Conservation (phyloP, 2,113 vertebrate genomes). For the Eupsittula cactorum region DNA sequence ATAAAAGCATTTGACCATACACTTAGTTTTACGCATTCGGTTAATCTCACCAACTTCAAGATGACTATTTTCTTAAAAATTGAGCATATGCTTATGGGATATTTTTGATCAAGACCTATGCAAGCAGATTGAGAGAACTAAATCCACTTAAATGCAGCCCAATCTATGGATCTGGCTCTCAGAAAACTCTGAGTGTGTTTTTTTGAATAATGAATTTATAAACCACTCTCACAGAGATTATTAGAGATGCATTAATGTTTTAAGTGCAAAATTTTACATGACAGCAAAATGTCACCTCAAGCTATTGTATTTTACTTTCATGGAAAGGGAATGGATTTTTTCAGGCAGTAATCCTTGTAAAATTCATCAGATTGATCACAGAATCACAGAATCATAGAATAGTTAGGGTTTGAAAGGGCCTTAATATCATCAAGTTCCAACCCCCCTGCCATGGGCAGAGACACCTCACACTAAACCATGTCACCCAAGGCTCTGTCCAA, state of each 20-base stretch:
- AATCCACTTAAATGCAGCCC: not conserved
- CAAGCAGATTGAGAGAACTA: not conserved
- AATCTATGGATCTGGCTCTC: not conserved
- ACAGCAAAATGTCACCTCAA: not conserved
- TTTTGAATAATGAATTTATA: not conserved
- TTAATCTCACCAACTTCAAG: not conserved
- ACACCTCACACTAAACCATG: too few relatives aligned
- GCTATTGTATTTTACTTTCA: not conserved
- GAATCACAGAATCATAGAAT: too few relatives aligned
- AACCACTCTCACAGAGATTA: not conserved
- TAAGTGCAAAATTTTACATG: not conserved
- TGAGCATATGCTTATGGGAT: not conserved
- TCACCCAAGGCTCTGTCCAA: too few relatives aligned
- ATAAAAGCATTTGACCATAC: not conserved
- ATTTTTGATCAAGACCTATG: not conserved
- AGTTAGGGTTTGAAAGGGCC: too few relatives aligned
- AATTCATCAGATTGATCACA: not conserved
- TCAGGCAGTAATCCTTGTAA: not conserved
- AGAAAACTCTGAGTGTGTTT: not conserved
- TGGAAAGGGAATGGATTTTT: not conserved
- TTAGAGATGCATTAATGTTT: not conserved
- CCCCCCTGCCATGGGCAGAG: too few relatives aligned
- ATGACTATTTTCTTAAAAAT: not conserved
- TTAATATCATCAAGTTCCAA: too few relatives aligned
- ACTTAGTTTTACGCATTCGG: not conserved